Evolutionary conservation across 2,888 invertebrate genomes (phyloP).

Genomic region (Notodonta dromedarius): DNA sequence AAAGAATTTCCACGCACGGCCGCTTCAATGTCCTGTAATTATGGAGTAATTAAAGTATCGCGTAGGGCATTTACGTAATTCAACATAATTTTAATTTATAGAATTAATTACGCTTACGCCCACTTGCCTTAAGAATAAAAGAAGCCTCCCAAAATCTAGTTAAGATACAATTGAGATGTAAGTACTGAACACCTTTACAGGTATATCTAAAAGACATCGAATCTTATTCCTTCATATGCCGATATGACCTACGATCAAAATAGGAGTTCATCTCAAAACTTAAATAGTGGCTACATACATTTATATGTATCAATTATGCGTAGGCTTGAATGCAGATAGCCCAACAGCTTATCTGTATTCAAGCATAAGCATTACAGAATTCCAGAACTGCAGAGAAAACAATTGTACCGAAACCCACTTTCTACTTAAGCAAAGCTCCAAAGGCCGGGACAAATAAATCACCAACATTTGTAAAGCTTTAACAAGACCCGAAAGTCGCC

Average conservation of each 20-base stretch:
- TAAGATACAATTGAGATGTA: background rate
- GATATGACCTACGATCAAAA: too few species aligned
- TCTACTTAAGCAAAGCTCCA: slow-evolving; percentile 21
- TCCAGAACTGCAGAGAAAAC: slow-evolving; percentile 15
- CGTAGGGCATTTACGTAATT: slow-evolving; percentile 22
- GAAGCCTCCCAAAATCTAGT: too few species aligned
- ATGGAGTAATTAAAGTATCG: slow-evolving; percentile 27
- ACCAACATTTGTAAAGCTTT: slow-evolving; percentile 31
- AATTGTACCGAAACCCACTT: slow-evolving; percentile 18
- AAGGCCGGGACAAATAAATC: slow-evolving; percentile 26
- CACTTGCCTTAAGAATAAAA: background rate
- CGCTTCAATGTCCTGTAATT: slow-evolving; percentile 28
- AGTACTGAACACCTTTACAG: background rate
- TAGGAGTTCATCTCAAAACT: too few species aligned
- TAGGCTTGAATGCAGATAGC: background rate
- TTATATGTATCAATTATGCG: too few species aligned
- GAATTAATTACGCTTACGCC: background rate
- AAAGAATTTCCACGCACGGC: slow-evolving; percentile 24
- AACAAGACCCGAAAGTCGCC: slow-evolving; percentile 19
- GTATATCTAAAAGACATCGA: background rate
- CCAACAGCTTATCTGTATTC: background rate
- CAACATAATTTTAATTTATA: slow-evolving; percentile 16
- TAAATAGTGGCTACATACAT: too few species aligned
- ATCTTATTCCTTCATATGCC: too few species aligned
- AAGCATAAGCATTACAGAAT: background rate